These are phyloP conservation scores for Cathartes aura DNA, from an alignment of 2,113 vertebrate species.

Conservation along the genomic window DNA sequence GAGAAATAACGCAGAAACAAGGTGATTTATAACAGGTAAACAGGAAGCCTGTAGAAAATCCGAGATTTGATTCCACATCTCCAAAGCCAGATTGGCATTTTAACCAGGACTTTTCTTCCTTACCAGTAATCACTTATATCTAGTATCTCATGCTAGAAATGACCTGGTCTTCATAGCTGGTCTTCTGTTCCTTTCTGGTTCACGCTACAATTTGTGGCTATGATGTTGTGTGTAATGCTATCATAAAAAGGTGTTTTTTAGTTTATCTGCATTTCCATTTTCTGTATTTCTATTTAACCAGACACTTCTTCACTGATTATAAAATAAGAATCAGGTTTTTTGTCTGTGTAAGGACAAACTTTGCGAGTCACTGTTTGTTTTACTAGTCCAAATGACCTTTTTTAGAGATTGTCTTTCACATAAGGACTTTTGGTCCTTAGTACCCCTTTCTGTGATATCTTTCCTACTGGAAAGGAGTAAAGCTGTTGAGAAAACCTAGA, in stretches of 20 bases:
- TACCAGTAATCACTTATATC: not conserved
- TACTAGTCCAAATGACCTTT: not conserved
- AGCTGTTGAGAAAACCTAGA: not conserved
- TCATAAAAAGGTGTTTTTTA: not conserved
- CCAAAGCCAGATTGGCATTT: not conserved
- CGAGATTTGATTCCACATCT: not conserved
- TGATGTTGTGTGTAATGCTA: not conserved
- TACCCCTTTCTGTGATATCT: not conserved
- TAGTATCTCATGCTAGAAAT: not conserved
- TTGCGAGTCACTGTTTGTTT: not conserved
- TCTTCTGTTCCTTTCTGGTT: not conserved
- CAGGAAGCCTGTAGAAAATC: not conserved
- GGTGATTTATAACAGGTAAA: not conserved
- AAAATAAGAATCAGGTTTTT: not conserved
- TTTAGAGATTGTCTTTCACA: not conserved
- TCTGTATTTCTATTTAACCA: not conserved
- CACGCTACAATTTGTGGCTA: not conserved
- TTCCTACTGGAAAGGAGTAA: not conserved
- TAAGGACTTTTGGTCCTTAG: not conserved
- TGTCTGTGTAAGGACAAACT: not conserved
- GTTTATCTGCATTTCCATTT: not conserved
- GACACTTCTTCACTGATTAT: not conserved
- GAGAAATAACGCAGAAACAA: not conserved
- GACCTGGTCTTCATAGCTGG: not conserved
- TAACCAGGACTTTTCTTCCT: not conserved